Base-by-base conservation (phyloP, 2,888 invertebrate species). In the Galerucella calmariensis region DNA sequence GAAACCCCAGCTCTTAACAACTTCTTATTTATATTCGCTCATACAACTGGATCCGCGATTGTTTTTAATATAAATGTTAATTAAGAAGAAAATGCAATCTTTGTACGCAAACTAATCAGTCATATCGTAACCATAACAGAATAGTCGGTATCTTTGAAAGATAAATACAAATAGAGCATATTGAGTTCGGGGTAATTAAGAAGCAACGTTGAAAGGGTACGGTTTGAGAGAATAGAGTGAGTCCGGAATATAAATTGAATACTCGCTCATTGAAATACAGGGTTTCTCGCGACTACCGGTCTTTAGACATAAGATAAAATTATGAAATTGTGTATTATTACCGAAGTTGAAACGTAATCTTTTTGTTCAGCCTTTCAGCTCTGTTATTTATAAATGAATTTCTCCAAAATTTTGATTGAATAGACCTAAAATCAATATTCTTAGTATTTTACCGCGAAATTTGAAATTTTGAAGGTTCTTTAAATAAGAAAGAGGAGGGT, bases 31-130 rank as follows among this genome's bases (percentile, higher is more conserved):
- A 76, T 76, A 75, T 73, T 78, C 72, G 65, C 53, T 63, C 72
- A 69, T 51, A 79, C 75, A 72, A 67, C 72, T 76, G 75, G 72
- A 75, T 72, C 75, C 59, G 75, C 76, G 79, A 80, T 81, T 80
- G 80, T 79, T 79, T 79, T 79, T 79, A 79, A 78, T 80, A 80
- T 77, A 76, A 75, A 77, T 76, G 79, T 79, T 81, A 80, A 81
- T 81, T 80, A 77, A 75, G 74, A 69, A 69, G 75, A 75, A 71
- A 77, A 75, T 72, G 72, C 77, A 74, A 75, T 75, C 78, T 78
- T 78, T 75, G 71, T 71, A 67, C 27, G 66, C 41, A 20, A 72
- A 66, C 27, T 58, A 72, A 72, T 72, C 72, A 70, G 69, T 75
- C 67, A 74, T 68, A 79, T 71, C 73, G 79, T 77, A 74, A 79